Base-by-base conservation (phyloP, 2,888 invertebrate genomes). In the Temnothorax ravouxi region DNA sequence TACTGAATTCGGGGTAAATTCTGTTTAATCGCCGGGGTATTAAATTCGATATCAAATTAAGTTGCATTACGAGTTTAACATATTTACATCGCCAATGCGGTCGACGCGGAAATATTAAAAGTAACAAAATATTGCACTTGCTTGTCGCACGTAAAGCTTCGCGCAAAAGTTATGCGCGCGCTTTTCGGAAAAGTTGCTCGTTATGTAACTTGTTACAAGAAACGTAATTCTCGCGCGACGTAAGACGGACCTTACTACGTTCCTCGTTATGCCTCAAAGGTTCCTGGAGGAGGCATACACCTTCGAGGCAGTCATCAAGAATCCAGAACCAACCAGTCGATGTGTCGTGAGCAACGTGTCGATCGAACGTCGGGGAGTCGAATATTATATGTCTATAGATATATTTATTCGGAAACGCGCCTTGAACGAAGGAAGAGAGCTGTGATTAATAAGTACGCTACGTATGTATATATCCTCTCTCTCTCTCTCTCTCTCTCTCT, bases 121-220 rank as follows among this genome's bases (percentile, higher is more conserved):
- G 71, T 79, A 34, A 18, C 34, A 38, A 71, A 38, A 71, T 50
- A 66, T 9, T 11, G 18, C 41, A 8, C 8, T 77, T 29, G 50
- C 29, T 41, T 15, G 56, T 34, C 25, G 38, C 54, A 9, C 67
- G 25, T 18, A 13, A 13, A 72, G 38, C 56, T 41, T 25, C 41
- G 76, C 76, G 66, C 66, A 18, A 21, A 59, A 71, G 41, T 79
- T 47, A n/a, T 38, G 38, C 54, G 54, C 71, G 44, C 18, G 13
- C 21, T 44, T 56, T 29, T 44, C 21, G 47, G 18, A 21, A 21
- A 59, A 71, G 79, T 47, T 56, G 79, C 59, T 71, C 34, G 79
- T 80, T 80, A 71, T 5, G 72, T 47, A 80, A 80, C 79, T 80
- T 80, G 72, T 80, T 71, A 69, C 13, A 47, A 21, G 69, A 80